Conservation (phyloP, 2,797 vertebrate genomes). For the Steatocranus sp. region DNA sequence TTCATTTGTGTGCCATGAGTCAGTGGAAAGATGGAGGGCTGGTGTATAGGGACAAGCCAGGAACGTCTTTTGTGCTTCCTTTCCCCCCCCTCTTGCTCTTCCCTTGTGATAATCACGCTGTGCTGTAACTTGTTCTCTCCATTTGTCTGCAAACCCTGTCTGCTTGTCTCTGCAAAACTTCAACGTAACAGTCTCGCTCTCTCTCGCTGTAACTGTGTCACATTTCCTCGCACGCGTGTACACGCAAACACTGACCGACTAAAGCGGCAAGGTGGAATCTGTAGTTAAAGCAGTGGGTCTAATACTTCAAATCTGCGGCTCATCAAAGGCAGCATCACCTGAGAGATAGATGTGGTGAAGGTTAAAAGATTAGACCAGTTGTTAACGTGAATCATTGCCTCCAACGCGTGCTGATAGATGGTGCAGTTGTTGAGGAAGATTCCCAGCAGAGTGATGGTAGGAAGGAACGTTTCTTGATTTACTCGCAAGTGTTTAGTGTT, state of each 20-base stretch:
- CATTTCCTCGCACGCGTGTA: background rate
- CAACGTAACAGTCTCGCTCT: slow-evolving; percentile 45
- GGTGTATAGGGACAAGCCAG: slow-evolving; percentile 40
- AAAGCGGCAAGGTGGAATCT: slow-evolving; percentile 12
- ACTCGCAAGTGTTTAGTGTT: background rate
- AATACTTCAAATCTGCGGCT: slow-evolving; percentile 10
- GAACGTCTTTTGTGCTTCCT: slow-evolving; percentile 43
- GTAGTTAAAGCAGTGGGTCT: slow-evolving; percentile 34
- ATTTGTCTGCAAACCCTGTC: slow-evolving; percentile 50
- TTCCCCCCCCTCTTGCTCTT: background rate
- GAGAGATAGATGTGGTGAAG: slow-evolving; percentile 27
- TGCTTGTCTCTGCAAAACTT: slow-evolving; percentile 55
- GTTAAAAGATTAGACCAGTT: slow-evolving; percentile 32
- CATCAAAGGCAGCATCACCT: slow-evolving; percentile 36
- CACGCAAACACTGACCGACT: background rate
- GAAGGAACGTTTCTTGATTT: background rate
- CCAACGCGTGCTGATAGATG: background rate
- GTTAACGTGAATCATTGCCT: slow-evolving; percentile 25
- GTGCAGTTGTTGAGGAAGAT: background rate
- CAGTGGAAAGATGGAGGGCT: slow-evolving; percentile 57
- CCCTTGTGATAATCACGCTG: slow-evolving; percentile 56
- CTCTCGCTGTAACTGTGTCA: background rate
- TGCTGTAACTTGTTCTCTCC: slow-evolving; percentile 62
- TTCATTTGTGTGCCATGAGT: slow-evolving; percentile 66
- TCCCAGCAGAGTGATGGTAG: background rate